phyloP scores from a whole-genome alignment of 2,888 invertebrate genomes.

The Pycnomerus fuliginosus region DNA sequence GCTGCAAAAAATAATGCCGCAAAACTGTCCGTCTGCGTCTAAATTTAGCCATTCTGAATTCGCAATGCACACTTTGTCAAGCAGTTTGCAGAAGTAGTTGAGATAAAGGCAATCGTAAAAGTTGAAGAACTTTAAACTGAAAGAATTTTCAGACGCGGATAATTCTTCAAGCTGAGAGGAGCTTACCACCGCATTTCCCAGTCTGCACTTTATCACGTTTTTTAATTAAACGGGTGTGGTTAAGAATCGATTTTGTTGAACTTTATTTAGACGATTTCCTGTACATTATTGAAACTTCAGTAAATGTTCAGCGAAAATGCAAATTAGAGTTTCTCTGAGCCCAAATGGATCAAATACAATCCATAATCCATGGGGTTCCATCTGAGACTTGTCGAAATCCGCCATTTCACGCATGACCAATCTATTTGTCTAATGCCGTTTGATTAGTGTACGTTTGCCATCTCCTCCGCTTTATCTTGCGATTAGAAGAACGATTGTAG shows the following conservation, averaged over 20 bases:
- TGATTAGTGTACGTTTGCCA: slow-evolving; percentile 16
- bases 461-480: no score
- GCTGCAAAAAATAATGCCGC: no score
- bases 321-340: no score
- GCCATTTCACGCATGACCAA: slow-evolving; percentile 25
- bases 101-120: slow-evolving; percentile 20
- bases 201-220: slow-evolving; percentile 22
- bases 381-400: slow-evolving; percentile 22
- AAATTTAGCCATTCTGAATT: slow-evolving; percentile 2
- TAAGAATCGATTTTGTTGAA: neutral
- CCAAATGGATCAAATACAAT: no score
- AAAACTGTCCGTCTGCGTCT: no score
- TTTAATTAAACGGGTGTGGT: slow-evolving; percentile 23
- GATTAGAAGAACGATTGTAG: no score
- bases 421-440: slow-evolving; percentile 22
- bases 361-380: no score
- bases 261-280: neutral
- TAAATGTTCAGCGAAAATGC: no score
- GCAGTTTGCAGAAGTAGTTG: slow-evolving; percentile 3
- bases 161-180: slow-evolving; percentile 18
- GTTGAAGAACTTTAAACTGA: slow-evolving; percentile 16
- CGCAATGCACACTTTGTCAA: neutral
- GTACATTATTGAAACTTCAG: neutral
- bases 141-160: slow-evolving; percentile 15
- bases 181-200: slow-evolving; percentile 16